phyloP scores from a whole-genome alignment of 2,113 vertebrate species.

The Noturus placidus region DNA sequence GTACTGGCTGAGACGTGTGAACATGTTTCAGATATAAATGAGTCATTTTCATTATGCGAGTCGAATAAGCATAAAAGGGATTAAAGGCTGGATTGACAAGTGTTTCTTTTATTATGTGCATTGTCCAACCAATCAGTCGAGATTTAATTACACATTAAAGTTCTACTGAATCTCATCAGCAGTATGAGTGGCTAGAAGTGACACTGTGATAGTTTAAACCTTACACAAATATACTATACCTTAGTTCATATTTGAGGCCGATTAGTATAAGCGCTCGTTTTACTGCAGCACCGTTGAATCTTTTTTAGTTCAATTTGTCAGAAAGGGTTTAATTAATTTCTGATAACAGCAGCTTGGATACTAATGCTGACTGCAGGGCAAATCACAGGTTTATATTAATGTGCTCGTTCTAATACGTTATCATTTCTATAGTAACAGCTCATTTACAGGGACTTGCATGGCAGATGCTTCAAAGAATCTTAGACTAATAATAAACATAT shows the following conservation, averaged over 20 bases:
- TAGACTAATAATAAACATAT: background rate
- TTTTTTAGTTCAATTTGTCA: background rate
- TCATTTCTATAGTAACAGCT: background rate
- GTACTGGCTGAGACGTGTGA: background rate
- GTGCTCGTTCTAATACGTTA: background rate
- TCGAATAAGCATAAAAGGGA: background rate
- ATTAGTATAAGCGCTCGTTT: background rate
- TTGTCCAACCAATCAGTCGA: background rate
- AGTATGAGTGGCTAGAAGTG: background rate
- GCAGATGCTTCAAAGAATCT: background rate
- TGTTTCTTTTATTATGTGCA: background rate
- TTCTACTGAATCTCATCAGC: slow-evolving; percentile 4
- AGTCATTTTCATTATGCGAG: slow-evolving; percentile 14
- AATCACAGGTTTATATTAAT: slow-evolving; percentile 2
- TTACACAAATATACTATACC: background rate
- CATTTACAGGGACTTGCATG: background rate
- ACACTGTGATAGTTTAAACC: background rate
- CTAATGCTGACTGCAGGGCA: background rate
- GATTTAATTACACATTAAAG: background rate
- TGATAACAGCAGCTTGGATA: background rate
- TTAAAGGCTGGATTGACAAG: slow-evolving; percentile 14
- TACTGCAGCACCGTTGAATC: background rate
- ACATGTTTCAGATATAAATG: slow-evolving; percentile 12
- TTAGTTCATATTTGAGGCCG: background rate
- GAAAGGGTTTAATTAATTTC: background rate